Evolutionary conservation across 2,888 invertebrate genomes (phyloP).

Genomic region (Fissipunctia ypsillon): DNA sequence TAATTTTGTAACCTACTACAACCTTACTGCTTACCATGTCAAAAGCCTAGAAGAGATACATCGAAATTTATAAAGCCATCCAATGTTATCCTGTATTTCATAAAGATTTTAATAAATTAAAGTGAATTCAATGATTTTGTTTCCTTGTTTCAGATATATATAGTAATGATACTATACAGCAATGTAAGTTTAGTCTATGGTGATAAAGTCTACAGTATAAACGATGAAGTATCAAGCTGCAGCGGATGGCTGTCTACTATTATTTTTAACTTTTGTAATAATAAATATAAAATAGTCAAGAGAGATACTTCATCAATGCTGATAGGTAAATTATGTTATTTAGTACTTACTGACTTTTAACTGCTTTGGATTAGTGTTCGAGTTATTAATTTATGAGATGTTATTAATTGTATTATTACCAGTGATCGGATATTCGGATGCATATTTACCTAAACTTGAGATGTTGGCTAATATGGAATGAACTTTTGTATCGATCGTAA

Average conservation of each 20-base stretch:
- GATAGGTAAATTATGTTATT: constrained; percentile 76
- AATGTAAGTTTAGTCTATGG: constrained; percentile 63
- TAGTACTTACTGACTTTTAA: background rate
- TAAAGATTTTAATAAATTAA: background rate
- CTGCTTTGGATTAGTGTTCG: background rate
- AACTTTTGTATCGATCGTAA: too few relatives aligned
- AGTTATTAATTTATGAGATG: background rate
- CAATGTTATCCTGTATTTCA: background rate
- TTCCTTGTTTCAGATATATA: constrained; percentile 77
- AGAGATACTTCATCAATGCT: constrained; percentile 83
- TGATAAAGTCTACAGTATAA: constrained; percentile 75
- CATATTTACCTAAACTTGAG: too few relatives aligned
- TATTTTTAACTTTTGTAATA: constrained; percentile 82
- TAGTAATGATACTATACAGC: constrained; percentile 73
- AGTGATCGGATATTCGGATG: too few relatives aligned
- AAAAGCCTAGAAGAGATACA: background rate
- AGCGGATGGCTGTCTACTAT: constrained; percentile 81
- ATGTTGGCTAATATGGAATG: too few relatives aligned
- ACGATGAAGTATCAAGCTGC: constrained; percentile 80
- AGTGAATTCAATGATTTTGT: constrained; percentile 3
- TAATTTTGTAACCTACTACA: background rate
- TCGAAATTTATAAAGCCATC: background rate
- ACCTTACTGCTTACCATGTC: background rate
- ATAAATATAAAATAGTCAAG: constrained; percentile 82
- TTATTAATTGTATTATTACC: too few relatives aligned